A percentile compares a stretch with the other conserved stretches of the same genome.
These are phyloP conservation scores for Eurosta solidaginis DNA, from an alignment of 1,140 invertebrate species.

Conservation along the genomic window DNA sequence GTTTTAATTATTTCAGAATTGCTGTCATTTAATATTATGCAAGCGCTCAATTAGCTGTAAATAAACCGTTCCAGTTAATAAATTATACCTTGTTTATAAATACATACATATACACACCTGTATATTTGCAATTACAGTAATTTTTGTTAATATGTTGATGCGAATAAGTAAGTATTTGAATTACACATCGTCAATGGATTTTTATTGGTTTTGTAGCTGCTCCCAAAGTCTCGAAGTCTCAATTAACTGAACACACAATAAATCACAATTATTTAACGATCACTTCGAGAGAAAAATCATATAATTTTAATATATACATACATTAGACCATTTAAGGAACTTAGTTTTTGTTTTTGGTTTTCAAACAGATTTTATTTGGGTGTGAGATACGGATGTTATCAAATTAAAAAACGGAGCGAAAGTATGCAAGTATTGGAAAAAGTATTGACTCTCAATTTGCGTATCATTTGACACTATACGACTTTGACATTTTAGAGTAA, in stretches of 20 bases:
- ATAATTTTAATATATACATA: neutral
- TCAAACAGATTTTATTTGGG: no score
- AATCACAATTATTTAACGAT: neutral
- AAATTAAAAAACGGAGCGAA: no score
- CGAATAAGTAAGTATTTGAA: neutral
- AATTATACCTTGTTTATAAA: slow-evolving; percentile 21
- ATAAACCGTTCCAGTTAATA: slow-evolving; percentile 22
- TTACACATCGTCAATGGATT: neutral
- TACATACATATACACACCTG: neutral
- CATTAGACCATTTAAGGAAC: no score
- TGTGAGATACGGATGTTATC: no score
- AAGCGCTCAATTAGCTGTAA: slow-evolving; percentile 6
- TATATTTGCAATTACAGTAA: neutral
- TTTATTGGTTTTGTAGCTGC: neutral
- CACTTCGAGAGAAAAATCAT: neutral
- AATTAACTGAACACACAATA: neutral
- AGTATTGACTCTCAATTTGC: no score
- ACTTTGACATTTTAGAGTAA: no score
- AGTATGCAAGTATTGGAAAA: no score
- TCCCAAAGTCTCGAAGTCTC: neutral
- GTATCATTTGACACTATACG: no score
- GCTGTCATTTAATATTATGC: slow-evolving; percentile 22
- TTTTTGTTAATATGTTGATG: neutral
- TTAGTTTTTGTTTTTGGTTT: no score
- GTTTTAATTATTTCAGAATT: slow-evolving; percentile 24